These are phyloP conservation scores for Caerostris extrusa DNA, from an alignment of 1,140 invertebrate genomes.

Conservation along the genomic window DNA sequence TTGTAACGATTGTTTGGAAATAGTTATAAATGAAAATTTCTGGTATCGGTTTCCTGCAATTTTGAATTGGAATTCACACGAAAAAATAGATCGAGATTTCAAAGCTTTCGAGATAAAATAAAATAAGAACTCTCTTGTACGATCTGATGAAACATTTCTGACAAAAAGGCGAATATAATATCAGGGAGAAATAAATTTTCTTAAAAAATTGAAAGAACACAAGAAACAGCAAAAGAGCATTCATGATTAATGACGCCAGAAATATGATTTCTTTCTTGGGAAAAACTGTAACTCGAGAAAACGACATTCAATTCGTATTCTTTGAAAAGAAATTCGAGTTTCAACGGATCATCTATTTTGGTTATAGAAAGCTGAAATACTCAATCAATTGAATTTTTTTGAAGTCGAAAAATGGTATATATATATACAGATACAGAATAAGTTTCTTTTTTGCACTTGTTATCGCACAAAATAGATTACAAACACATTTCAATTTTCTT, in stretches of 20 bases:
- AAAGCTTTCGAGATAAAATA: too few relatives aligned
- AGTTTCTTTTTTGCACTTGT: too few relatives aligned
- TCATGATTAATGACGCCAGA: neutral
- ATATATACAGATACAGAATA: too few relatives aligned
- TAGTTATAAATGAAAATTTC: too few relatives aligned
- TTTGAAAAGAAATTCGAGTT: neutral
- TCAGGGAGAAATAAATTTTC: neutral
- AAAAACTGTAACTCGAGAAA: neutral
- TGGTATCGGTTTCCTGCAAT: too few relatives aligned
- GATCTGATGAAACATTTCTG: neutral
- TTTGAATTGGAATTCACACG: too few relatives aligned
- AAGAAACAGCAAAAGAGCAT: neutral
- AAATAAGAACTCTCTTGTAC: too few relatives aligned
- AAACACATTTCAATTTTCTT: too few relatives aligned
- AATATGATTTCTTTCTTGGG: neutral
- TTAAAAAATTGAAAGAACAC: neutral
- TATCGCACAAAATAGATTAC: too few relatives aligned
- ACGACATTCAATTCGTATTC: neutral
- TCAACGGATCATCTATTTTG: neutral
- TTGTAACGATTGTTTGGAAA: too few relatives aligned
- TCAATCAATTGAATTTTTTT: neutral
- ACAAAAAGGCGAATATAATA: neutral
- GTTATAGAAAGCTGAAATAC: neutral
- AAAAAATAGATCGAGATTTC: too few relatives aligned
- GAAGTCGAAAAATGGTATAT: too few relatives aligned